Conservation (phyloP, 2,888 invertebrate species). For the Drosophila mulleri region DNA sequence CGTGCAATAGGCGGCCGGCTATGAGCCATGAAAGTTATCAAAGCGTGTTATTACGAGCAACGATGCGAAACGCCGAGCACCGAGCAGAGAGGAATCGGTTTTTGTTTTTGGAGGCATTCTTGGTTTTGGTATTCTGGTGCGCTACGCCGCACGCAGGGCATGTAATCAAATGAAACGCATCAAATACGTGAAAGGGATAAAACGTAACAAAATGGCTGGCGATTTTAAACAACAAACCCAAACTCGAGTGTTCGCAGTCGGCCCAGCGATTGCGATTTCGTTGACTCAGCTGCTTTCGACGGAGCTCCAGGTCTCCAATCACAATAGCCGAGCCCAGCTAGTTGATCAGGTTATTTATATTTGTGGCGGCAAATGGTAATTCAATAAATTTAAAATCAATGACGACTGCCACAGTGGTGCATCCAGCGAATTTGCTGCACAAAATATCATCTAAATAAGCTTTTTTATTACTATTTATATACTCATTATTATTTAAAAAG, state of each 20-base stretch:
- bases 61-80: constrained; percentile 64
- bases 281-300: constrained; percentile 58
- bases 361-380: constrained; percentile 56
- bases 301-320: constrained; percentile 16
- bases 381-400: constrained; percentile 59
- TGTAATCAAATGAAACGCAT: constrained; percentile 81
- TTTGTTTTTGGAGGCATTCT: constrained; percentile 44
- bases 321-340: constrained; percentile 10
- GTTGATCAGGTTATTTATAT: constrained; percentile 34
- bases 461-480: too few relatives aligned
- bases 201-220: constrained; percentile 66
- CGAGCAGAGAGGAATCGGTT: constrained; percentile 50
- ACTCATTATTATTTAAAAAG: too few relatives aligned
- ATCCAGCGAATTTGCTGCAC: background rate
- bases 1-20: constrained; percentile 75
- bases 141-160: constrained; percentile 57
- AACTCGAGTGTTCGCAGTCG: constrained; percentile 35
- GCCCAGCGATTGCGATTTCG: constrained; percentile 33
- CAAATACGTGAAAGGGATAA: constrained; percentile 75
- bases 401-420: constrained; percentile 55
- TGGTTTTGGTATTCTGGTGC: constrained; percentile 39
- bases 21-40: constrained; percentile 84
- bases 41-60: constrained; percentile 84
- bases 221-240: constrained; percentile 58
- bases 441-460: background rate